Percentiles rank a stretch among this genome's conserved stretches.
Conservation (phyloP, 1,140 invertebrate genomes). For the Heliconius himera region DNA sequence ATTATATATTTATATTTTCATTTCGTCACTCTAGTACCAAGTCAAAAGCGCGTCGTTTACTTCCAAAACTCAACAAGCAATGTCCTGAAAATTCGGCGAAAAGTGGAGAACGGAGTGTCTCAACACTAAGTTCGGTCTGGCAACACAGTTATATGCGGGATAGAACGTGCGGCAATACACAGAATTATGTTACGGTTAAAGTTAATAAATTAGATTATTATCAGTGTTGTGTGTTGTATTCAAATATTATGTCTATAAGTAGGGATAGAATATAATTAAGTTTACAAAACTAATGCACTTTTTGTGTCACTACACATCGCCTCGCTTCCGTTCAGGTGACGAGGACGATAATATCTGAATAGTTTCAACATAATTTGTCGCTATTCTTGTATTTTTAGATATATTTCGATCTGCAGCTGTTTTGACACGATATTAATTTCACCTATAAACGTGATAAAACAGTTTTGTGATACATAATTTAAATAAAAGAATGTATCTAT, state of each 20-base stretch:
- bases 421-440: conserved; percentile 4
- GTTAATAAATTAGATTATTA: conserved; percentile 24
- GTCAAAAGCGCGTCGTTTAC: too few relatives aligned
- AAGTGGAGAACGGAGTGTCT: too few relatives aligned
- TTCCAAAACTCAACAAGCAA: too few relatives aligned
- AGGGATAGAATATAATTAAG: conserved; percentile 61
- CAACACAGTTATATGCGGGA: too few relatives aligned
- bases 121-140: too few relatives aligned
- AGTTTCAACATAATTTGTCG: conserved; percentile 59
- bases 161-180: background rate
- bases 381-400: conserved; percentile 35
- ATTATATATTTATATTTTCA: too few relatives aligned
- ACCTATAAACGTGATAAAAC: background rate
- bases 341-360: conserved; percentile 63
- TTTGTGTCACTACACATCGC: conserved; percentile 60
- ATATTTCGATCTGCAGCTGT: conserved; percentile 1
- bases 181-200: conserved; percentile 3
- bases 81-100: too few relatives aligned
- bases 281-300: conserved; percentile 70
- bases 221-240: conserved; percentile 40
- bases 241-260: conserved; percentile 47
- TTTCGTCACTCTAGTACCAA: too few relatives aligned
- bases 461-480: background rate
- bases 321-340: conserved; percentile 76
- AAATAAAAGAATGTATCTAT: background rate